Evolutionary conservation across 2,888 invertebrate species (phyloP), one percentile per base, ranked within the genome.

Genomic region (Brachypalpus laphriformis): DNA sequence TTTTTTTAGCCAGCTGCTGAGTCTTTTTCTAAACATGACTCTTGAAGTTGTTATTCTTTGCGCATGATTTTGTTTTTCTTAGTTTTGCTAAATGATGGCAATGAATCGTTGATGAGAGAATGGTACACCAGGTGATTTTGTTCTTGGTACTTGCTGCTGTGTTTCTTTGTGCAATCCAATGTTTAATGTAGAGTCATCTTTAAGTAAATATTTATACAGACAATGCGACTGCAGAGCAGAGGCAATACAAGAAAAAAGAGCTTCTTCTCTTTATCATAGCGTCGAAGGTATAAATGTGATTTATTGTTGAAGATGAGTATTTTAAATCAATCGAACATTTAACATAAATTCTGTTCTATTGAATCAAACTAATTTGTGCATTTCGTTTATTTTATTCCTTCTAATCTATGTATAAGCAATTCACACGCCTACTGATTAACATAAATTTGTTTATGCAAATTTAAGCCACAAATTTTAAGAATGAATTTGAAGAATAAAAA

Each of bases 91-190:
- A 85, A 85, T 81, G 85, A 85, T 75, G 81, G 81, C 85, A 85
- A 85, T 85, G 85, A 85, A 85, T 85, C 85, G 81, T 81, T 85
- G 85, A 85, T 76, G 81, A 81, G 85, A 65, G 65, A 59, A 28
- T 42, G 42, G 63, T 54, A 31, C 28, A 20, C 31, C 28, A 49
- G 68, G 40, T 68, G 56, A 68, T 56, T 54, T 68, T 56, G 2
- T 11, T 54, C 37, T 11, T 61, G 31, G 6, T 51, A n/a, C 34
- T 57, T n/a, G 18, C 25, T 28, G 56, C 8, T 40, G 22, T 28
- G 18, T 14, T 66, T 49, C 51, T 72, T 54, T 74, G 49, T 74
- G 40, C 37, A 47, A 22, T 22, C 28, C 56, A 49, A 34, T 16
- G 31, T 31, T 37, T 20, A 25, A 22, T 49, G 25, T 14, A 37